Percentiles rank a stretch among this genome's conserved stretches.
phyloP scores from a whole-genome alignment of 2,113 vertebrate species.

The Aviceda subcristata region DNA sequence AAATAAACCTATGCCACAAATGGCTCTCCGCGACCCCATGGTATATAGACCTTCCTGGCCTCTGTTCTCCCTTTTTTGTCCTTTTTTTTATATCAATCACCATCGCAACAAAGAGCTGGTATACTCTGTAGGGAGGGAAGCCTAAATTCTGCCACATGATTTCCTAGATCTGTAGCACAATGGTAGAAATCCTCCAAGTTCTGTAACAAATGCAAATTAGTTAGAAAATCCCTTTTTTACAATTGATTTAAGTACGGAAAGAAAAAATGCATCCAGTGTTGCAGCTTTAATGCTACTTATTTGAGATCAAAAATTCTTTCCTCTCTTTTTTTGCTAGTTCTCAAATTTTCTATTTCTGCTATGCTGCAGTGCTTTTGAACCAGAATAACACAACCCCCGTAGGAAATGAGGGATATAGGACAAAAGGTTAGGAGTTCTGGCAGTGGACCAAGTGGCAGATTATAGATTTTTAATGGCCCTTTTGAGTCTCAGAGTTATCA shows the following conservation, averaged over 20 bases:
- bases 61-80: background rate
- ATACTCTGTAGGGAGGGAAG: background rate
- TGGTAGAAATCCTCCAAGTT: background rate
- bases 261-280: background rate
- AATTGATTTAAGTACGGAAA: background rate
- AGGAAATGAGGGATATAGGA: background rate
- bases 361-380: background rate
- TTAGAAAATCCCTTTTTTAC: conserved; percentile 26
- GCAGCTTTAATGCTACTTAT: background rate
- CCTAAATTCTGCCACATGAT: background rate
- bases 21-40: background rate
- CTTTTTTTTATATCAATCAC: background rate
- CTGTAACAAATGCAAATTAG: conserved; percentile 34
- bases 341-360: background rate
- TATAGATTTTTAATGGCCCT: background rate
- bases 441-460: background rate
- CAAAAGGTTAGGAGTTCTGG: background rate
- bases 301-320: background rate
- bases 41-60: background rate
- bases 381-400: background rate
- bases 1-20: background rate
- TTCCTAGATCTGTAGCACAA: background rate
- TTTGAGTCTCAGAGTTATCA: background rate
- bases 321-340: background rate
- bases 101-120: background rate